Evolutionary conservation across 2,888 invertebrate species (phyloP).

Genomic region (Leptopilina drosophilae): DNA sequence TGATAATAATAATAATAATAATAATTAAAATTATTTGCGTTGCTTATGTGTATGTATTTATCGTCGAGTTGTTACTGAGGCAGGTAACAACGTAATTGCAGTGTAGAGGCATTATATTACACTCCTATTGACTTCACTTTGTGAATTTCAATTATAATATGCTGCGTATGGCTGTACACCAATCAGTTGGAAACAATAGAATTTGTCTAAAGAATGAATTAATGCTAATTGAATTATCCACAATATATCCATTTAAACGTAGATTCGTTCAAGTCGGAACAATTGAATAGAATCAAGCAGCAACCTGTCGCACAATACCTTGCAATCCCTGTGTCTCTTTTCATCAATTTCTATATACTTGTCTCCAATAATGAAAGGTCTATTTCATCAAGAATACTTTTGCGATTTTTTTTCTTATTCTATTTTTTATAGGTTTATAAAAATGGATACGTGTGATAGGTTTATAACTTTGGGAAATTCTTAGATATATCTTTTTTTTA

Average conservation of each 20-base stretch:
- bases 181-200: slow-evolving; percentile 27
- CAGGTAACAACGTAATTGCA: slow-evolving; percentile 22
- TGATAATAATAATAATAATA: too few relatives aligned
- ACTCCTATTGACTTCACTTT: slow-evolving; percentile 10
- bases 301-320: slow-evolving; percentile 39
- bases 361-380: background rate
- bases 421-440: too few relatives aligned
- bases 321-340: slow-evolving; percentile 16
- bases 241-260: slow-evolving; percentile 9
- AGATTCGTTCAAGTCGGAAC: slow-evolving; percentile 21
- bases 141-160: slow-evolving; percentile 27
- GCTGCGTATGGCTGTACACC: slow-evolving; percentile 20
- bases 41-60: background rate
- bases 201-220: slow-evolving; percentile 33
- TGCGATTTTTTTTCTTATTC: background rate
- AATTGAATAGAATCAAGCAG: slow-evolving; percentile 38
- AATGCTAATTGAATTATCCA: slow-evolving; percentile 38
- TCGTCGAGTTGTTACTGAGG: slow-evolving; percentile 1
- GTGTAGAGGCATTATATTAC: slow-evolving; percentile 14
- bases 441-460: too few relatives aligned
- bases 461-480: too few relatives aligned
- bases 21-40: background rate
- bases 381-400: background rate
- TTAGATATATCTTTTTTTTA: too few relatives aligned
- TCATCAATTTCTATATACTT: slow-evolving; percentile 11